These are phyloP conservation scores for Alentia gelatinosa DNA, from an alignment of 2,888 invertebrate species.

Conservation along the genomic window DNA sequence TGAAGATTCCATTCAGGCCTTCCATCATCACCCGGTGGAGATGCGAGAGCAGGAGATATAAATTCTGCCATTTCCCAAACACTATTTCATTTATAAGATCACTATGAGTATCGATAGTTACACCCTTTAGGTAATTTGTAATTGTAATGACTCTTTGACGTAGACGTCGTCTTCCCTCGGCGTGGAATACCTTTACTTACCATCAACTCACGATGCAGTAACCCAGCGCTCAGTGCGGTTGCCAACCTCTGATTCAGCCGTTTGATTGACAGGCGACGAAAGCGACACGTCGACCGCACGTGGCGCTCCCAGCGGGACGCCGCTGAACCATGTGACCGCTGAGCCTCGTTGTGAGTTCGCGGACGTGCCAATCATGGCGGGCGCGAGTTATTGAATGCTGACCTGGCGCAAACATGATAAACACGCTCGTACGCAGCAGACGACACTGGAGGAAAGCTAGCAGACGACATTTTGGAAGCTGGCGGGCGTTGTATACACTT, in stretches of 20 bases:
- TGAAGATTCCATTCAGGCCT: no score
- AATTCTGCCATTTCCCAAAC: background rate
- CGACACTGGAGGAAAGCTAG: no score
- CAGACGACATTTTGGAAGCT: no score
- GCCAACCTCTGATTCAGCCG: background rate
- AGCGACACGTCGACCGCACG: conserved; percentile 22
- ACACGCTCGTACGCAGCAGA: no score
- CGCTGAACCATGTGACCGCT: background rate
- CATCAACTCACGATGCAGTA: background rate
- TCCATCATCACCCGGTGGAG: no score
- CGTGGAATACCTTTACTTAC: background rate
- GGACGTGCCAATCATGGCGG: background rate
- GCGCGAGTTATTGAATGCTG: background rate
- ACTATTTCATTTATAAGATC: background rate
- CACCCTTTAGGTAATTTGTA: background rate
- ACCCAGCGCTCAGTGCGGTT: background rate
- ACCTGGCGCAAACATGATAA: no score
- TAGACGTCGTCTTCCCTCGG: no score
- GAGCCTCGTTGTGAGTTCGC: background rate
- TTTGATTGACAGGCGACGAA: background rate
- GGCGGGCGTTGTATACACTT: no score
- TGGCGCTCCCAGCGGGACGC: background rate
- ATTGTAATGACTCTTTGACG: no score
- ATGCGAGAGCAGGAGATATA: no score
- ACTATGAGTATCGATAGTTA: background rate